Percentiles rank a stretch among this genome's conserved stretches.
Conservation (phyloP, 2,113 vertebrate species). For the Mobula hypostoma region DNA sequence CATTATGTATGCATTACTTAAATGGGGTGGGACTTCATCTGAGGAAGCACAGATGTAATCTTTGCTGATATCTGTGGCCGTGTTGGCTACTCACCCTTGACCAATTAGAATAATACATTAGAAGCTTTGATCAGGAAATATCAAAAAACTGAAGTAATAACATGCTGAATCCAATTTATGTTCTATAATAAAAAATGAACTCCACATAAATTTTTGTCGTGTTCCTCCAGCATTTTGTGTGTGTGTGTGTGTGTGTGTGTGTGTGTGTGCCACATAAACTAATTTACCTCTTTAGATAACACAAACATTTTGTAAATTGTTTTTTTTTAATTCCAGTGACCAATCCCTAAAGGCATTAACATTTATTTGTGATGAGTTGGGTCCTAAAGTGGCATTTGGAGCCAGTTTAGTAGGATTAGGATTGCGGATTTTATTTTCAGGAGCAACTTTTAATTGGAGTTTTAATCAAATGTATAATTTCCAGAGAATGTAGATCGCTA, state of each 20-base stretch:
- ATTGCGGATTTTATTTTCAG: background rate
- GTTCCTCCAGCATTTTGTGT: no score
- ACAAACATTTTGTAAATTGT: background rate
- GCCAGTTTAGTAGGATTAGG: background rate
- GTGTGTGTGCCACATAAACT: no score
- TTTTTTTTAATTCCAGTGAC: background rate
- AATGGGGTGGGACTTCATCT: background rate
- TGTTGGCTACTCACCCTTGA: background rate
- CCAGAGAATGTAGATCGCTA: no score
- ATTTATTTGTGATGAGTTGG: background rate
- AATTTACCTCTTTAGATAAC: background rate
- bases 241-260: no score
- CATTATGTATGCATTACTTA: background rate
- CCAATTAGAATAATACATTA: background rate
- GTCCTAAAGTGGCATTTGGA: background rate
- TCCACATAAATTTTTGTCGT: background rate
- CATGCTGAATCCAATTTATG: background rate
- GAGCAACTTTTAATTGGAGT: no score
- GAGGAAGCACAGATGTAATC: background rate
- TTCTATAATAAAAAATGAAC: background rate
- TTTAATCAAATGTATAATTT: no score
- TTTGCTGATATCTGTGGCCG: background rate
- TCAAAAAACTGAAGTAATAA: background rate
- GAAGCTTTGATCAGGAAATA: background rate
- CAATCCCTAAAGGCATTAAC: background rate